A percentile compares a stretch with the other conserved stretches of the same genome.
Conservation (phyloP, 2,888 invertebrate genomes). For the Mythimna ferrago region DNA sequence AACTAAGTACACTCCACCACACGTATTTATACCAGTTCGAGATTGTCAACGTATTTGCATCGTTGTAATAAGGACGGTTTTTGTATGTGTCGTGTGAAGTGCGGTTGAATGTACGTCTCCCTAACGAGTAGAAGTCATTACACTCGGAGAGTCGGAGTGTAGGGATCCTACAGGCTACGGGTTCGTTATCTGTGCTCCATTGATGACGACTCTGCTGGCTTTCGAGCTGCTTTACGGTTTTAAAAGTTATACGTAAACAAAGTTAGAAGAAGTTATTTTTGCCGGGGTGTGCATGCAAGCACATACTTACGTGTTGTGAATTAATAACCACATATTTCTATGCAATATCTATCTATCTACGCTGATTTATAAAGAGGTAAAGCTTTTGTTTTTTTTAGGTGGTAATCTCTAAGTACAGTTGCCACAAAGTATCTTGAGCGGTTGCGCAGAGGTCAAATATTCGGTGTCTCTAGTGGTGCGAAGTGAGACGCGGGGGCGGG, state of each 20-base stretch:
- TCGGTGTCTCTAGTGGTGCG: no score
- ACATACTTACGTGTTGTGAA: no score
- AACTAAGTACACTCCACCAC: background rate
- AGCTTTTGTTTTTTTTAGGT: no score
- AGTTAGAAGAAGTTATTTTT: background rate
- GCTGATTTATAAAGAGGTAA: no score
- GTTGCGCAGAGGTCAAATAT: no score
- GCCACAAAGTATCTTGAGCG: no score
- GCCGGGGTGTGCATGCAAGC: background rate
- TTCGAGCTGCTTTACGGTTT: conserved; percentile 9
- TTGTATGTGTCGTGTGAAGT: background rate
- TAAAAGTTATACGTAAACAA: background rate
- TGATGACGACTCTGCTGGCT: conserved; percentile 25
- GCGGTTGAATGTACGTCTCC: conserved; percentile 35
- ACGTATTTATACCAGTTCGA: background rate
- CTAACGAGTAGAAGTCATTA: conserved; percentile 60
- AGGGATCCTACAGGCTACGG: conserved; percentile 39
- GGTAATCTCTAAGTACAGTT: no score
- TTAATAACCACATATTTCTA: no score
- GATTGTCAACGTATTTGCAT: background rate
- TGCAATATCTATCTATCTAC: no score
- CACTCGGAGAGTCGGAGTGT: conserved; percentile 37
- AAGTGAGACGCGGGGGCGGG: no score
- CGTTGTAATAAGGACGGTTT: background rate
- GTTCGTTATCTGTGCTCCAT: conserved; percentile 50